Base-by-base conservation (phyloP, 2,888 invertebrate genomes). In the Drosophila nr. fundita region DNA sequence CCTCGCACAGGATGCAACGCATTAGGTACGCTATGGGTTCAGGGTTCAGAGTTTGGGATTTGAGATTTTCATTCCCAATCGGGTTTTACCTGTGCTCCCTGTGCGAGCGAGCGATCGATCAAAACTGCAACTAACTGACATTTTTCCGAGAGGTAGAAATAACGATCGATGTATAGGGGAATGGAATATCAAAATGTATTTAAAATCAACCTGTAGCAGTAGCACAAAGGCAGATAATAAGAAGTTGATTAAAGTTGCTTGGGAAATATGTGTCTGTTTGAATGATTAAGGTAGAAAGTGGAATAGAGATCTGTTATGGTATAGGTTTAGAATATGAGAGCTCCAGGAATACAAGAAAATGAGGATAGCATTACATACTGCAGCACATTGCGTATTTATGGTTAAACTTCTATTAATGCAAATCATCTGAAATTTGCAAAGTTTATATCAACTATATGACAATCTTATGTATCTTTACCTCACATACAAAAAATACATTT, bases 1-100 rank as follows among this genome's bases (percentile, higher is more conserved):
- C 84, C 84, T 76, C 55, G 76, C 73, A 83, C 76, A 72, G 87
- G 87, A 83, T 78, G 75, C 76, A 68, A 42, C 67, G 78, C 84
- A 83, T 83, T 84, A 80, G 84, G 32, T 66, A 87, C 76, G 84
- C 77, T 69, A 30, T 34, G 69, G 32, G 13, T 50, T 76, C 34
- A 59, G 67, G 40, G n/a, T 40, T 63, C 38, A 38, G 80, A n/a
- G 24, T 29, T 59, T 42, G 4, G n/a, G 8, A 27, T 21, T 27
- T 29, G 10, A 42, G 29, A 58, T 62, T 63, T 64, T 32, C 40
- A 36, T 11, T n/a, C 27, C 32, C 57, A 29, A 24, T 29, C 53
- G 49, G n/a, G 1, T 7, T 55, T 58, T 73, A 73, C 76, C 78
- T 75, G 71, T 53, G 65, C 34, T 13, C 32, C 34, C 36, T 38